Base-by-base conservation (phyloP, 1,140 invertebrate species). In the Radopholus similis region DNA sequence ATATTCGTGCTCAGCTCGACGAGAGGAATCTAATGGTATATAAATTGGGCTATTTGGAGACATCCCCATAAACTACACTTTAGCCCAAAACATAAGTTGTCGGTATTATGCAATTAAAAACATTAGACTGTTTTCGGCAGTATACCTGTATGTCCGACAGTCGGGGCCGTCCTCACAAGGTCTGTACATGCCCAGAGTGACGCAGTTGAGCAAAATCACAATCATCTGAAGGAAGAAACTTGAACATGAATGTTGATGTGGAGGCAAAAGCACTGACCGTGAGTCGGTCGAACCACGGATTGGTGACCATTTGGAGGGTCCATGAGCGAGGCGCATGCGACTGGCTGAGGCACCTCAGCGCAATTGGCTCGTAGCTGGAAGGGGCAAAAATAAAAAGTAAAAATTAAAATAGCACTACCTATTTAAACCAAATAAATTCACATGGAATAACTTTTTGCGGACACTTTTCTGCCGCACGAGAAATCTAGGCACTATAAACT, bases 121-220 rank as follows among this genome's bases (percentile, higher is more conserved):
- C n/a, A n/a, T n/a, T n/a, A n/a, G n/a, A n/a, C n/a, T n/a, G n/a
- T n/a, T n/a, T n/a, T n/a, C n/a, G n/a, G n/a, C n/a, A n/a, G n/a
- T n/a, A n/a, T n/a, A n/a, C n/a, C n/a, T 88, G 83, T 90, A 90
- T 59, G 90, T 91, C 55, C 88, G 85, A 82, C 95, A 98, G 26
- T 83, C 74, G 71, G 90, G 88, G 82, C 97, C 93, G 21, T 81
- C 80, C 69, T 91, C 89, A 83, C 95, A 98, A 9, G 95, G 95
- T 84, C 96, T 91, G 85, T 98, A 98, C 95, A 98, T 97, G 44
- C 95, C 95, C 70, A 99, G 87, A 0, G 96, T 99, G 54, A 98
- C 88, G 85, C 96, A 99, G 87, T 99, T 99, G 72, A 98, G 86
- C 58, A 99, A 85, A 77, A 99, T 99, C 23, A 98, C 93, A 85